Conservation (phyloP, 2,888 invertebrate species). For the Branchinecta sandiegonensis region DNA sequence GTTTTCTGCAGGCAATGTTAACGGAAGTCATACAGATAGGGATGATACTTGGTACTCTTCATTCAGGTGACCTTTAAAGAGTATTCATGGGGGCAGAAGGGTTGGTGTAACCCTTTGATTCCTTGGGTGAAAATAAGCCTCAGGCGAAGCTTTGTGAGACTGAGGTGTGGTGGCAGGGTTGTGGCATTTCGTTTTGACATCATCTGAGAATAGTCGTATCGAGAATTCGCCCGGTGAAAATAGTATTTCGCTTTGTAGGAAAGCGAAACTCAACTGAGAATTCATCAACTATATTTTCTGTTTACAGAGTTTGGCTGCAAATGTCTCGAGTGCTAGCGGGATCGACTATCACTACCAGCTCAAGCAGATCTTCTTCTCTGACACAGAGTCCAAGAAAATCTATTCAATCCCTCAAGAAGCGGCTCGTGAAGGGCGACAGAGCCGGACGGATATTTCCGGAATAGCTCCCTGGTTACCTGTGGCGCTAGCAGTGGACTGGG, state of each 20-base stretch:
- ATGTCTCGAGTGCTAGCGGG: conserved; percentile 70
- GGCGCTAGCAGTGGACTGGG: conserved; percentile 89
- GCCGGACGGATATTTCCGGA: conserved; percentile 49
- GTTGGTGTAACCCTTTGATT: neutral
- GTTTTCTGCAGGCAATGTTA: too few species aligned
- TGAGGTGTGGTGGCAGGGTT: too few species aligned
- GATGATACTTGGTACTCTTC: too few species aligned
- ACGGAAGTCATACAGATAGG: too few species aligned
- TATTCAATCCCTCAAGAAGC: conserved; percentile 23
- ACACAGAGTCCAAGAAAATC: conserved; percentile 52
- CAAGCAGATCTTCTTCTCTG: conserved; percentile 74
- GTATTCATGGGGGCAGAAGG: neutral
- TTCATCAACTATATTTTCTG: conserved; percentile 1
- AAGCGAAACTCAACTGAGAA: neutral
- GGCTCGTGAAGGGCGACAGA: conserved; percentile 22
- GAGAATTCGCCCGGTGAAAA: neutral
- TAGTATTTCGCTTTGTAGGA: neutral
- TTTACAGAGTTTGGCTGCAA: conserved; percentile 44
- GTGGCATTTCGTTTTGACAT: neutral
- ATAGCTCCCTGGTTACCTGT: conserved; percentile 79
- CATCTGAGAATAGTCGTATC: neutral
- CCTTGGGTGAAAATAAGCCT: too few species aligned
- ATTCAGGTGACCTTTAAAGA: too few species aligned
- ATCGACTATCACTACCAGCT: conserved; percentile 61
- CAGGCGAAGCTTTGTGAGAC: too few species aligned